phyloP scores from a whole-genome alignment of 2,888 invertebrate genomes.

The Sphecodes monilicornis region DNA sequence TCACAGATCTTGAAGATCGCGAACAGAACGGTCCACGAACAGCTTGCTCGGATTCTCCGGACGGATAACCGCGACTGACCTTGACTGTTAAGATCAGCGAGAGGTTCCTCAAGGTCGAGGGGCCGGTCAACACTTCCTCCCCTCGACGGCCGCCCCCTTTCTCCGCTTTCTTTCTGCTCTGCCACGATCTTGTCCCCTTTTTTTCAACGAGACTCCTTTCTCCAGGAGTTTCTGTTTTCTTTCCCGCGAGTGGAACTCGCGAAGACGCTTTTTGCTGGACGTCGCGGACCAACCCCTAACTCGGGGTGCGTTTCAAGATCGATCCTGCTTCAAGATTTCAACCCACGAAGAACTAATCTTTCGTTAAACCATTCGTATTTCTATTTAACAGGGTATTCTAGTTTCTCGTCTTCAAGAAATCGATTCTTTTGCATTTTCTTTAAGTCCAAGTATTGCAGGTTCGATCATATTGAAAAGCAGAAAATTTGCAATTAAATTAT shows the following conservation, averaged over 20 bases:
- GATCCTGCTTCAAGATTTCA: neutral
- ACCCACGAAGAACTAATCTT: too few species aligned
- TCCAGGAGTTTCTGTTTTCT: slow-evolving; percentile 69
- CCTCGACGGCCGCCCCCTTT: slow-evolving; percentile 21
- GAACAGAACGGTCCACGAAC: neutral
- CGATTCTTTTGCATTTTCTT: too few species aligned
- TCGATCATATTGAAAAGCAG: too few species aligned
- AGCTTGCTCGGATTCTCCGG: neutral
- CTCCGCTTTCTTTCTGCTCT: slow-evolving; percentile 28
- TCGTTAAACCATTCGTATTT: neutral
- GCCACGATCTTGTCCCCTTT: slow-evolving; percentile 25
- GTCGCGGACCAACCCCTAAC: slow-evolving; percentile 14
- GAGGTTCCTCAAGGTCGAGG: slow-evolving; percentile 43
- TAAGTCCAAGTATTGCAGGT: too few species aligned
- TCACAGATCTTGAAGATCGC: neutral
- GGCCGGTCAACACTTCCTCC: slow-evolving; percentile 48
- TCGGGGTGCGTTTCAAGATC: neutral
- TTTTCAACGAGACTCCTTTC: slow-evolving; percentile 48
- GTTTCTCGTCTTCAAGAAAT: too few species aligned
- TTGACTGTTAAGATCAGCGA: neutral
- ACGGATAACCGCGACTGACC: neutral
- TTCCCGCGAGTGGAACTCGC: slow-evolving; percentile 61
- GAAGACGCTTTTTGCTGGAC: slow-evolving; percentile 43
- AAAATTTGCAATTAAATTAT: too few species aligned
- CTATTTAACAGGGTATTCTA: neutral